Conservation (phyloP, 2,113 vertebrate species). For the Isichthys henryi region DNA sequence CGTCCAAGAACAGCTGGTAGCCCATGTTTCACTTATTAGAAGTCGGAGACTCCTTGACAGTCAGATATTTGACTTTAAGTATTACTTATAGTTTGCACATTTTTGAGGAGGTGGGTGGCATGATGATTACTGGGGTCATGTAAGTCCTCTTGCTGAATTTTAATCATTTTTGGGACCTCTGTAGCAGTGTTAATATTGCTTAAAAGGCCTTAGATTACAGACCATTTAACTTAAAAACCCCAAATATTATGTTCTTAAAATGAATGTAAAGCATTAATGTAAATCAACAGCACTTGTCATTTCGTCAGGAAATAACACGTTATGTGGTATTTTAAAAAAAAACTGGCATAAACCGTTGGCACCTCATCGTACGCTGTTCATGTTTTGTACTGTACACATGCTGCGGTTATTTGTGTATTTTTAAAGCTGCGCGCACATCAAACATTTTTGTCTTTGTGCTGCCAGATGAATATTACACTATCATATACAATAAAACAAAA, state of each 20-base stretch:
- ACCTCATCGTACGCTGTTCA: not conserved
- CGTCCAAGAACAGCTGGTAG: not conserved
- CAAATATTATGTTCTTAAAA: not conserved
- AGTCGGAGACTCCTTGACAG: not conserved
- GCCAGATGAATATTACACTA: constrained; percentile 17
- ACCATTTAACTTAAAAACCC: not conserved
- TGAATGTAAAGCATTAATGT: not conserved
- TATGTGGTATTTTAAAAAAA: not conserved
- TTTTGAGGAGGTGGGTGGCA: not conserved
- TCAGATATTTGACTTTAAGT: not conserved
- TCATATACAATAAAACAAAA: not conserved
- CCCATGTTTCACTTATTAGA: not conserved
- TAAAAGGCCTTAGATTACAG: not conserved
- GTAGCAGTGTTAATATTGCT: not conserved
- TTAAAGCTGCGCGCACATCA: not conserved
- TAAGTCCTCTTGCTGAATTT: not conserved
- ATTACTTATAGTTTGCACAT: not conserved
- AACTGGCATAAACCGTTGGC: not conserved
- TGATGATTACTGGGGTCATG: not conserved
- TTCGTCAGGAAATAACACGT: not conserved
- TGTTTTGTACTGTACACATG: not conserved
- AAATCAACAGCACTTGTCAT: not conserved
- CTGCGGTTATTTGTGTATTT: constrained; percentile 4
- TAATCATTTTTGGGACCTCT: not conserved
- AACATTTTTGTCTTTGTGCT: not conserved